A percentile compares a stretch with the other conserved stretches of the same genome.
Evolutionary conservation across 2,113 vertebrate genomes (phyloP).

Genomic region (Larimichthys crocea): DNA sequence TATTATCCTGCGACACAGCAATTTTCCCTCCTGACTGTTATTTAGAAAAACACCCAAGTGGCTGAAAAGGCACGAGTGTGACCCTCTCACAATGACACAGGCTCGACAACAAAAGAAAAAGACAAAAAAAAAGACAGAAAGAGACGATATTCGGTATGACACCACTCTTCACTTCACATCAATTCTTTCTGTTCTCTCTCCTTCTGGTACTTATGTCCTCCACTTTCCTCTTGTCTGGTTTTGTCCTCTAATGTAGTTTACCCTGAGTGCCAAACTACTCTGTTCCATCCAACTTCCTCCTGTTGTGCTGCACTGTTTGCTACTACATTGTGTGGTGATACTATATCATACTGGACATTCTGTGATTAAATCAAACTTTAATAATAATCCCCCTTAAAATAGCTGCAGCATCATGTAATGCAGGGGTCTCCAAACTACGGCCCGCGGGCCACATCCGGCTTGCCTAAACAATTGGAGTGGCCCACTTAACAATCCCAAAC

Average conservation of each 20-base stretch:
- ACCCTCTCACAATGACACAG: conserved; percentile 25
- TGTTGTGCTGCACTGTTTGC: background rate
- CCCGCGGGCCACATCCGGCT: too few species aligned
- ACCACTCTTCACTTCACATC: conserved; percentile 39
- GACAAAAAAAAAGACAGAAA: background rate
- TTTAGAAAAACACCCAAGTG: conserved; percentile 47
- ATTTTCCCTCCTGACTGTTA: conserved; percentile 39
- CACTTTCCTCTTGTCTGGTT: background rate
- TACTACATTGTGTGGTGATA: background rate
- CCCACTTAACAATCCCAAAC: too few species aligned
- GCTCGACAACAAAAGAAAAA: background rate
- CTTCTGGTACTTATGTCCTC: conserved; percentile 24
- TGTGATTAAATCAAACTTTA: background rate
- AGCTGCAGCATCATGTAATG: background rate
- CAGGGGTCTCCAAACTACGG: too few species aligned
- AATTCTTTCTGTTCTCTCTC: background rate
- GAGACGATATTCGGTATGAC: conserved; percentile 33
- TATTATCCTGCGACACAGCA: conserved; percentile 40
- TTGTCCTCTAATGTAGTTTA: conserved; percentile 1
- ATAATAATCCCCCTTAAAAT: background rate
- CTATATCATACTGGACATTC: background rate
- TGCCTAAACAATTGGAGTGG: too few species aligned
- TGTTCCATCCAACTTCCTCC: background rate
- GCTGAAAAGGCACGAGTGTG: conserved; percentile 20
- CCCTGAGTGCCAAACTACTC: background rate